Conservation (phyloP, 2,113 vertebrate species). For the Sinocyclocheilus anshuiensis region DNA sequence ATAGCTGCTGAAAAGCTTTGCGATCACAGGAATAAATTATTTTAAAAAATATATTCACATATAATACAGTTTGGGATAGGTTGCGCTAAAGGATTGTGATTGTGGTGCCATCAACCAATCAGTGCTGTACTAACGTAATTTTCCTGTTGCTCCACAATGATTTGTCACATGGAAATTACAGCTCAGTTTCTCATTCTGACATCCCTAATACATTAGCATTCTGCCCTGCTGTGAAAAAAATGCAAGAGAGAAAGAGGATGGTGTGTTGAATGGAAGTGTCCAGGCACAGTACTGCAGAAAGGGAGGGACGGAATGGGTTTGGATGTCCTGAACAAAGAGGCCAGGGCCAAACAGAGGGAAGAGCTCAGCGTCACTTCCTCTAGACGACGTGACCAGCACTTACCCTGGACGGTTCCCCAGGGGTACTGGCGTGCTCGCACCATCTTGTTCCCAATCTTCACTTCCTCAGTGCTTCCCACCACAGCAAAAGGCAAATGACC, state of each 20-base stretch:
- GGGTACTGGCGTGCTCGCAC: constrained; percentile 97
- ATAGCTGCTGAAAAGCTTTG: not conserved
- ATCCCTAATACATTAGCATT: not conserved
- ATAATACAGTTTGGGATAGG: no score
- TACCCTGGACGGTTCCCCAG: constrained; percentile 96
- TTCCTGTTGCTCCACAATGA: not conserved
- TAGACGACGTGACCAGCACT: constrained; percentile 66
- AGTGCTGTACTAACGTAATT: not conserved
- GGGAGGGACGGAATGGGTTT: constrained; percentile 30
- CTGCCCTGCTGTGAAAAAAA: not conserved
- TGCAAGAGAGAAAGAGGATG: not conserved
- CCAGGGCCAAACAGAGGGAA: constrained; percentile 24
- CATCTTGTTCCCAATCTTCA: constrained; percentile 99
- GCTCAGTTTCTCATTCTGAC: not conserved
- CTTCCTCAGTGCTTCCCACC: constrained; percentile 95
- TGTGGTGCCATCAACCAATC: no score
- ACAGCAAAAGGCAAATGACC: constrained; percentile 97
- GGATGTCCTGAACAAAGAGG: constrained; percentile 22
- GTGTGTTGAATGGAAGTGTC: not conserved
- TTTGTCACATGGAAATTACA: not conserved
- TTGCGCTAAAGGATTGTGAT: no score
- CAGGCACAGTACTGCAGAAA: not conserved
- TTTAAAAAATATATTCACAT: no score
- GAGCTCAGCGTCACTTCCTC: constrained; percentile 65
- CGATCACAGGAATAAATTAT: no score